Evolutionary conservation across 2,797 vertebrate genomes (phyloP).

Genomic region (Alauda arvensis): DNA sequence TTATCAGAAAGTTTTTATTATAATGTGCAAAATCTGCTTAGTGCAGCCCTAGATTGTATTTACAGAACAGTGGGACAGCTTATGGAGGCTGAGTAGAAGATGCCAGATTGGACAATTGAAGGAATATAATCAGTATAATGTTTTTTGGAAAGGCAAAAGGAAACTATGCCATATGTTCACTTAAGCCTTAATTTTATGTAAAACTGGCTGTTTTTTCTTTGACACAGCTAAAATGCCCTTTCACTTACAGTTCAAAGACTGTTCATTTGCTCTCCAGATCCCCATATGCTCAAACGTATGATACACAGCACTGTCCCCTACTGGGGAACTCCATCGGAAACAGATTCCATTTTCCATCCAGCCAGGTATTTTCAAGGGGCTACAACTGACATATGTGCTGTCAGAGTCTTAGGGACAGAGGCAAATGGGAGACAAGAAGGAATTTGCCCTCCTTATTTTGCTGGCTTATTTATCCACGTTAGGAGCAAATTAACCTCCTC

Average conservation of each 20-base stretch:
- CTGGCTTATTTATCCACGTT: neutral
- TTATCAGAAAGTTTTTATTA: constrained; percentile 82
- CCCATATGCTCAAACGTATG: constrained; percentile 56
- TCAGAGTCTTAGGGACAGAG: neutral
- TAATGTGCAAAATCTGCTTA: constrained; percentile 89
- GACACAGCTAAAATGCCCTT: constrained; percentile 78
- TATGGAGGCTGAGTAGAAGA: constrained; percentile 80
- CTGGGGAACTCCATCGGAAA: constrained; percentile 37
- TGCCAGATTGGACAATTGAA: constrained; percentile 96
- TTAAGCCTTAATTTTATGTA: constrained; percentile 82
- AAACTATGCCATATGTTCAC: constrained; percentile 84
- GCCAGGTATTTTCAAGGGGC: constrained; percentile 13
- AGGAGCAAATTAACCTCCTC: constrained; percentile 1
- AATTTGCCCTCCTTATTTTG: neutral
- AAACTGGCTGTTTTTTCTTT: constrained; percentile 77
- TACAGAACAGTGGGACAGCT: constrained; percentile 84
- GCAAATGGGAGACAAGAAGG: neutral
- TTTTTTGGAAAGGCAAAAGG: constrained; percentile 82
- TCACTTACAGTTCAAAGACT: constrained; percentile 74
- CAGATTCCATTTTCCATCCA: neutral
- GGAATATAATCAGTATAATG: constrained; percentile 84
- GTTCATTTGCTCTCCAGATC: constrained; percentile 67
- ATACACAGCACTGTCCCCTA: constrained; percentile 65
- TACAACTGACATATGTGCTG: neutral
- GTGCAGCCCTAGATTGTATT: constrained; percentile 79